These are phyloP conservation scores for Panzeria rudis DNA, from an alignment of 2,888 invertebrate genomes.

Conservation along the genomic window DNA sequence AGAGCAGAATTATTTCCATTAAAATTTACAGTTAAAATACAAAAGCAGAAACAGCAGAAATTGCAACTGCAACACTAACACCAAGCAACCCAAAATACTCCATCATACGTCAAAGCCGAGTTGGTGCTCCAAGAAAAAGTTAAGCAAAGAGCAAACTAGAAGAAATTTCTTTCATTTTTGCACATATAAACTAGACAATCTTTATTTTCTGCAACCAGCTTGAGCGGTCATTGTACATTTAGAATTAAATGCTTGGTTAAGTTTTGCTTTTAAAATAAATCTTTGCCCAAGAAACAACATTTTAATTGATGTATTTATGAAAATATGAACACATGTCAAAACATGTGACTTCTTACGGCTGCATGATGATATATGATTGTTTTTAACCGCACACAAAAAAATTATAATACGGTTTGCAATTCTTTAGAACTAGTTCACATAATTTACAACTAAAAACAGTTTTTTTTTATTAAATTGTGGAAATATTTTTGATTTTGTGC, in stretches of 20 bases:
- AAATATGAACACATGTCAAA: neutral
- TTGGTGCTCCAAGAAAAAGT: neutral
- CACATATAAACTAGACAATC: constrained; percentile 13
- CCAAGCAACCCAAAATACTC: constrained; percentile 38
- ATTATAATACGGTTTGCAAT: no score
- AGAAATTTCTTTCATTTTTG: constrained; percentile 11
- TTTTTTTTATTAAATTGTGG: no score
- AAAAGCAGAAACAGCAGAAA: constrained; percentile 33
- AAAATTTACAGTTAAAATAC: constrained; percentile 67
- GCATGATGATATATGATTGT: no score
- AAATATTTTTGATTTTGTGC: no score
- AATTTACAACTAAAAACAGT: no score
- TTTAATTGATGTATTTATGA: neutral
- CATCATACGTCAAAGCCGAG: constrained; percentile 9
- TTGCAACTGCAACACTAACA: constrained; percentile 23
- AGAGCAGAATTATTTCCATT: constrained; percentile 45
- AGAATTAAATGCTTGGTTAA: constrained; percentile 63
- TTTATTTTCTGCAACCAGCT: constrained; percentile 48
- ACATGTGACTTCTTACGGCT: neutral
- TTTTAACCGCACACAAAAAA: no score
- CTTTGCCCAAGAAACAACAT: constrained; percentile 16
- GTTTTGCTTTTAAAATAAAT: constrained; percentile 30
- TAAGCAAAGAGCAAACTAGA: constrained; percentile 4
- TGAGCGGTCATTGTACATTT: constrained; percentile 80
- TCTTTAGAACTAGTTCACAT: no score